Conservation (phyloP, 2,797 vertebrate species). For the Siniperca scherzeri region DNA sequence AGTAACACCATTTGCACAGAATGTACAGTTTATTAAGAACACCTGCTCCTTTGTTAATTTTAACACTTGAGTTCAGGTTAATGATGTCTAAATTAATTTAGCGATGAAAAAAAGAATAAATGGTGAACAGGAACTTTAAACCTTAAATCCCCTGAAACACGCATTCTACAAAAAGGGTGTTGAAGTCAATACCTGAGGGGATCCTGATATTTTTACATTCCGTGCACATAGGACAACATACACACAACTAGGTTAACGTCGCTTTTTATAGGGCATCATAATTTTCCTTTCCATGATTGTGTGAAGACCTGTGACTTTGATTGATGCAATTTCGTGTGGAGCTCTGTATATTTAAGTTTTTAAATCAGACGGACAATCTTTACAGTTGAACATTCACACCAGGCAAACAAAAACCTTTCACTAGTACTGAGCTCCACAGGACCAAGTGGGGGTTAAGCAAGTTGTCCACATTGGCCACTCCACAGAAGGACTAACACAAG, state of each 20-base stretch:
- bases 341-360: background rate
- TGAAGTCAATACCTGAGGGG: background rate
- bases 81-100: background rate
- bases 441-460: background rate
- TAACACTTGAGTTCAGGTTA: background rate
- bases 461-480: too few species aligned
- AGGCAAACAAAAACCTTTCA: background rate
- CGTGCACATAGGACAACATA: background rate
- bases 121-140: background rate
- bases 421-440: background rate
- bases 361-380: background rate
- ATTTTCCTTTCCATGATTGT: background rate
- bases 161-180: background rate
- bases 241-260: background rate
- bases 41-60: background rate
- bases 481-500: too few species aligned
- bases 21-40: slow-evolving; percentile 1
- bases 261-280: background rate
- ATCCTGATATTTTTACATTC: background rate
- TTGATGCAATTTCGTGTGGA: background rate
- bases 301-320: background rate
- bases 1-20: background rate
- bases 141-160: background rate
- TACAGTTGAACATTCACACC: background rate
- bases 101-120: background rate